A percentile compares a stretch with the other conserved stretches of the same genome.
Evolutionary conservation across 1,140 invertebrate genomes (phyloP).

Genomic region (Brachionus angularis): DNA sequence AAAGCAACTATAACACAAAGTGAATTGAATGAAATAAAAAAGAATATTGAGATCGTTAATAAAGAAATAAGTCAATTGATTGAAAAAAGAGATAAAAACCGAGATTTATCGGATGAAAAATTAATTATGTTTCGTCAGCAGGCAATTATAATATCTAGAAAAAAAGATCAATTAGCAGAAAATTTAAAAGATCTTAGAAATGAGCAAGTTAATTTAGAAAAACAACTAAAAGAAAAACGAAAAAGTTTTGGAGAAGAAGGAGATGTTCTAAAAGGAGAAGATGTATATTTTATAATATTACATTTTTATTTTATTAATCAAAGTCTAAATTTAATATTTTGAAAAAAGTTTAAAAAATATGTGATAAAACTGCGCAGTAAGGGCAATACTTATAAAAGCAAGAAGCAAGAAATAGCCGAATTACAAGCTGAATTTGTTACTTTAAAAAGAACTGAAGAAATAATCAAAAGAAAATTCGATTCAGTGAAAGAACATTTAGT

Average conservation of each 20-base stretch:
- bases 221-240: slow-evolving; percentile 61
- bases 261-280: slow-evolving; percentile 70
- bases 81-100: slow-evolving; percentile 59
- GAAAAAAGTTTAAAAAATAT: slow-evolving; percentile 75
- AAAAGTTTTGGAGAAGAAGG: slow-evolving; percentile 60
- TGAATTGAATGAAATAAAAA: slow-evolving; percentile 59
- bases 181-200: slow-evolving; percentile 65
- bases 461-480: slow-evolving; percentile 61
- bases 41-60: slow-evolving; percentile 64
- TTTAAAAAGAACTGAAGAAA: slow-evolving; percentile 64
- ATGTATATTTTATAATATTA: slow-evolving; percentile 56
- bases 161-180: slow-evolving; percentile 70
- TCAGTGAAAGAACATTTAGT: slow-evolving; percentile 59
- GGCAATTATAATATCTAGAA: slow-evolving; percentile 71
- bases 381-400: slow-evolving; percentile 73
- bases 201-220: slow-evolving; percentile 63
- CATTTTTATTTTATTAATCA: slow-evolving; percentile 27
- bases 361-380: slow-evolving; percentile 72
- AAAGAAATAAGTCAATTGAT: slow-evolving; percentile 64
- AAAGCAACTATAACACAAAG: slow-evolving; percentile 68
- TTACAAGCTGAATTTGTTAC: slow-evolving; percentile 68
- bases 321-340: no score
- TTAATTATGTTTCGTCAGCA: slow-evolving; percentile 76
- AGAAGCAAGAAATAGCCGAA: slow-evolving; percentile 68
- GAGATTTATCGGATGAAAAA: slow-evolving; percentile 66